Base-by-base conservation (phyloP, 2,888 invertebrate genomes). In the Microplitis deprimator region DNA sequence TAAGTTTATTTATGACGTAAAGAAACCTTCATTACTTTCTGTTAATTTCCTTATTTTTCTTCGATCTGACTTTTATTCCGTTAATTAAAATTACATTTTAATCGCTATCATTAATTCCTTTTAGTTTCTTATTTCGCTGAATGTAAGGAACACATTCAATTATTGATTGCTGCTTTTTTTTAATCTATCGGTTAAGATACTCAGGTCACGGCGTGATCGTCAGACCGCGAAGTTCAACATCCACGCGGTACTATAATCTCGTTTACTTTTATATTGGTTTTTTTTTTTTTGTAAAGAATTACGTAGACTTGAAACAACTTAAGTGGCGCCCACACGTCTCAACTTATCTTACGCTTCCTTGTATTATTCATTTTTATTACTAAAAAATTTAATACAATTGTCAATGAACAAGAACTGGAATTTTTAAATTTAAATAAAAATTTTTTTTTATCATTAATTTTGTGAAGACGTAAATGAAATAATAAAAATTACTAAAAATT, bases 271-370 rank as follows among this genome's bases (percentile, higher is more conserved):
- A 29, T 29, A 29, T 29, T 29, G 29, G 20, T 50, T 13, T 50
- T 50, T 13, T n/a, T 29, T 67, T 29, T 29, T 67, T 13, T 67
- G 6, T 67, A 13, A 40, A n/a, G 68, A 40, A 40, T 68, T 68
- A 67, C 17, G 16, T 16, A 17, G 17, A 50, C n/a, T 41, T 50
- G 39, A 68, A 59, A 50, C 70, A 70, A 70, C 70, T 59, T 50
- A 40, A 40, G 68, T 39, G 59, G 70, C 70, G 59, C 70, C 50
- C 70, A 70, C 70, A 29, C 59, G 59, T 70, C 70, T 70, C 16
- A 59, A 50, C 17, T 50, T 70, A 17, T 68, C 38, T 68, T 40
- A 16, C 40, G 38, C 68, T 68, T 68, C 68, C 17, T 68, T 40
- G n/a, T 40, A 40, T 68, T 68, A 40, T 41, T 68, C 7, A 50